phyloP scores from a whole-genome alignment of 1,140 invertebrate species.

The Aphaenogaster floridana region DNA sequence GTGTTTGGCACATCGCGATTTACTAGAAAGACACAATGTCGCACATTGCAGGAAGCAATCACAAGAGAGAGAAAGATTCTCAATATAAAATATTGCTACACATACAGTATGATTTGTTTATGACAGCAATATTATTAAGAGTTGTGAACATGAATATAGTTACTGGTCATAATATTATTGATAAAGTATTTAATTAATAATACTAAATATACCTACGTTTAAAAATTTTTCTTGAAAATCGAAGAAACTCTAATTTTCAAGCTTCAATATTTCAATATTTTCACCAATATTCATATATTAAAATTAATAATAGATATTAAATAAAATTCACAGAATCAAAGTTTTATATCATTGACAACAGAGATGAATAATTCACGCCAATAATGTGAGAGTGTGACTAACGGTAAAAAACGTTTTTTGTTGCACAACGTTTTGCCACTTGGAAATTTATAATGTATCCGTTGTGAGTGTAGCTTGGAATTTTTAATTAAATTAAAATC shows the following conservation, averaged over 20 bases:
- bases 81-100: not conserved
- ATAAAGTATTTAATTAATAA: not conserved
- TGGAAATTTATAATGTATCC: conserved; percentile 67
- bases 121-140: not conserved
- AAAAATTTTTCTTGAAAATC: not conserved
- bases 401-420: conserved; percentile 31
- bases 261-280: conserved; percentile 5
- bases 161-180: not conserved
- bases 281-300: not conserved
- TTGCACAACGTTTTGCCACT: not conserved
- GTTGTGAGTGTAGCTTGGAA: conserved; percentile 51
- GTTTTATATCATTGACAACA: not conserved
- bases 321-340: not conserved
- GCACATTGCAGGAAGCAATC: not conserved
- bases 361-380: conserved; percentile 49
- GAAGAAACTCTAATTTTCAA: not conserved
- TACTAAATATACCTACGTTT: not conserved
- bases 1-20: conserved; percentile 38
- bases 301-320: not conserved
- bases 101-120: not conserved
- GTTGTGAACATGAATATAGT: not conserved
- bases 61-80: not conserved
- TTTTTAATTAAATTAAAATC: conserved; percentile 74
- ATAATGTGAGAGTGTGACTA: conserved; percentile 9
- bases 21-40: conserved; percentile 1